A percentile compares a stretch with the other conserved stretches of the same genome.
phyloP scores from a whole-genome alignment of 1,140 invertebrate genomes.

The Caenorhabditis inopinata region DNA sequence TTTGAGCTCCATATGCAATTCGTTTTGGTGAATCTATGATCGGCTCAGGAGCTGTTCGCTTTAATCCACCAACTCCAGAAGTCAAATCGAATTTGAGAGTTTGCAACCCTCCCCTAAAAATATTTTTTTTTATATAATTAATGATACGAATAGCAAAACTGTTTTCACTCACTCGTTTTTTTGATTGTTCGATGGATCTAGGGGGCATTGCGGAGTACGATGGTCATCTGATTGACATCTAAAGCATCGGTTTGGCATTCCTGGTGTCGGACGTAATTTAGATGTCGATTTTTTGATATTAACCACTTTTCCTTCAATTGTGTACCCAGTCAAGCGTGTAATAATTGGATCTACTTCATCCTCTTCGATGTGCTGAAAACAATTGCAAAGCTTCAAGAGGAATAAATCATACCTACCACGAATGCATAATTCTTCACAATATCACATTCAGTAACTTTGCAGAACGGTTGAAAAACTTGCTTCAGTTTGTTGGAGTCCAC shows the following conservation, averaged over 20 bases:
- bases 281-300: conserved; percentile 56
- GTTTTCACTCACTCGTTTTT: conserved; percentile 22
- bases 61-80: not conserved
- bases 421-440: conserved; percentile 65
- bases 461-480: conserved; percentile 57
- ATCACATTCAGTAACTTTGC: conserved; percentile 64
- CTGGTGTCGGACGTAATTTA: conserved; percentile 41
- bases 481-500: conserved; percentile 57
- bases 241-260: conserved; percentile 61
- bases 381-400: too few species aligned
- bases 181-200: conserved; percentile 50
- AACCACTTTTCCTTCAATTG: conserved; percentile 57
- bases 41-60: not conserved
- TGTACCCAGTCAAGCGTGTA: conserved; percentile 57
- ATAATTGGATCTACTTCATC: conserved; percentile 58
- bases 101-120: not conserved
- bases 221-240: conserved; percentile 61
- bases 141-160: too few species aligned
- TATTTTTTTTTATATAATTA: not conserved
- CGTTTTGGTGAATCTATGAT: not conserved
- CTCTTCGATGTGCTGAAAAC: conserved; percentile 57
- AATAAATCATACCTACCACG: conserved; percentile 54
- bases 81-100: conserved; percentile 37
- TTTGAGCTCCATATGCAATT: not conserved
- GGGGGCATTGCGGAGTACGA: conserved; percentile 62